Conservation (phyloP, 2,113 vertebrate species). For the Benitochromis conjunctus region DNA sequence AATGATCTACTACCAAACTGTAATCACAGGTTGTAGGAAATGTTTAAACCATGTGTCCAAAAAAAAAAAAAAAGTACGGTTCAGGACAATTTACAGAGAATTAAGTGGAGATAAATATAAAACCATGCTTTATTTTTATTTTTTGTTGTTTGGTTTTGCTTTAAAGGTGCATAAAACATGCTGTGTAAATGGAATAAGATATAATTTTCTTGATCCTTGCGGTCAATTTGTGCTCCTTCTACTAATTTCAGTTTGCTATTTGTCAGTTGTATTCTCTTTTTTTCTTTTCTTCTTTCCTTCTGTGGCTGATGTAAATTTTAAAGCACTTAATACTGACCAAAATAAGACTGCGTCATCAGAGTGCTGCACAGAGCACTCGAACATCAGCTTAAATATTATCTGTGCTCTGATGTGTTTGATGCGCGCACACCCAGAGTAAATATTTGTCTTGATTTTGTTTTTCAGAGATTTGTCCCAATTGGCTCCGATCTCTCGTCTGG, state of each 20-base stretch:
- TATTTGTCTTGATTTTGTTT: conserved; percentile 10
- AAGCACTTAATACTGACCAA: background rate
- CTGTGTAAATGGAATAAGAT: background rate
- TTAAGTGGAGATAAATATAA: background rate
- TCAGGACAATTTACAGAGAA: background rate
- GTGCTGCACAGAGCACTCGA: fast-evolving
- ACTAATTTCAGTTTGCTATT: background rate
- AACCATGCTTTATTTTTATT: background rate
- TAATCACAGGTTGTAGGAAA: fast-evolving
- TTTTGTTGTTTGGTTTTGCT: background rate
- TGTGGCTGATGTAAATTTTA: background rate
- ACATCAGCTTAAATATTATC: background rate
- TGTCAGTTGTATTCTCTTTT: background rate
- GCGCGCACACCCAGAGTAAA: background rate
- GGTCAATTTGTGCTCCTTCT: fast-evolving
- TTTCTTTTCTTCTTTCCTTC: background rate
- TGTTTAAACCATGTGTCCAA: background rate
- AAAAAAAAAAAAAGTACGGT: fast-evolving
- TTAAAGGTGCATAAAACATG: background rate
- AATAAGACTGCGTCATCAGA: fast-evolving
- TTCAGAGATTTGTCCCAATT: conserved; percentile 67
- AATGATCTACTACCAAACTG: background rate
- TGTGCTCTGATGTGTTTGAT: background rate
- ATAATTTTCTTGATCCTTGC: fast-evolving
- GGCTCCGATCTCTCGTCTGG: background rate